Evolutionary conservation across 2,797 vertebrate species (phyloP), one percentile per base, ranked within the genome.

Genomic region (Nannoperca obscura): DNA sequence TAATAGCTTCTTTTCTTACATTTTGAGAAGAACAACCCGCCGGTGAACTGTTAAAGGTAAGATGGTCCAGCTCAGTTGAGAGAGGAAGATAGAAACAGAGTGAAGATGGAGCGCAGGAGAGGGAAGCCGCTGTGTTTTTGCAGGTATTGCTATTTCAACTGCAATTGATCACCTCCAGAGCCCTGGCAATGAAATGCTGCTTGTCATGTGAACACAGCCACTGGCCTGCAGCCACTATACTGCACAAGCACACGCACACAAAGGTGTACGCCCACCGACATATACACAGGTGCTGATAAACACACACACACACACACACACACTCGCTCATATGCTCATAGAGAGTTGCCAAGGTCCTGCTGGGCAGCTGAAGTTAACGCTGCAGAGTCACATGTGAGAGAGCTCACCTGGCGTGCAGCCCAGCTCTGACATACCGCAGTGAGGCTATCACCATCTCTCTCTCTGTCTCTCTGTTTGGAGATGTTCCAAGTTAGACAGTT

Each of bases 331-430:
- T 32, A 47, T 19, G 68, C 40, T 38, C 50, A 40, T 2, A 19
- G 3, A 46, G 32, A 66, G 36, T 34, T 88, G 79, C 89, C 88
- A 85, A 86, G 83, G 86, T 83, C 87, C 64, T 81, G 88, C 86
- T 82, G 86, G 76, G 89, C 70, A 73, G 82, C 86, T 84, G 82
- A 88, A 91, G 88, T 92, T 91, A 90, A 90, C 88, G 78, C 86
- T 76, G 89, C 85, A 64, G 87, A 87, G 86, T 89, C 89, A 88
- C 86, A 89, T 89, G 87, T 84, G 84, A 88, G 84, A 79, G 82
- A 75, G 72, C 88, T 89, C 82, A 85, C 68, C 88, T 94, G 92
- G 91, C 89, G 0, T 38, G 2, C 42, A 66, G 91, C 93, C 91
- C 86, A 90, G 91, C 83, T 74, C 83, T 76, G 79, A 88, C 81